Percentiles rank a stretch among this genome's conserved stretches.
Conservation (phyloP, 2,888 invertebrate species). For the Coleophora deauratella region DNA sequence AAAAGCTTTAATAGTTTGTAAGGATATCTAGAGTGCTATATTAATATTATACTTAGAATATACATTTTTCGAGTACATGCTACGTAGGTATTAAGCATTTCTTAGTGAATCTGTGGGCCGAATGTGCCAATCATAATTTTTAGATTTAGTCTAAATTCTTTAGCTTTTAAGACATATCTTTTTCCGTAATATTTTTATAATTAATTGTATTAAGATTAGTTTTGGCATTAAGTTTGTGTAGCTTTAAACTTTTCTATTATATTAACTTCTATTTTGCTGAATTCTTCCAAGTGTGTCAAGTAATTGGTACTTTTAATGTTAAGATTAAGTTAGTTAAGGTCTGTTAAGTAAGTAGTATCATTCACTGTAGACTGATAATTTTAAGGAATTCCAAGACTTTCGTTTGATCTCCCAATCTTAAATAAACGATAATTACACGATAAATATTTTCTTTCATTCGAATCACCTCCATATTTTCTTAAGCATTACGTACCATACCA, state of each 20-base stretch:
- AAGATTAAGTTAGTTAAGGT: constrained; percentile 19
- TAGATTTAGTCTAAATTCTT: constrained; percentile 6
- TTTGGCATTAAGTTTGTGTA: constrained; percentile 13
- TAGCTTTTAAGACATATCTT: constrained; percentile 8
- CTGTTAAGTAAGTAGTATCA: constrained; percentile 13
- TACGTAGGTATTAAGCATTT: neutral
- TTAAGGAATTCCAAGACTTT: constrained; percentile 67
- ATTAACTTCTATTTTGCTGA: constrained; percentile 25
- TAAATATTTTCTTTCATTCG: constrained; percentile 16
- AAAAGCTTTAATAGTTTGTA: constrained; percentile 54
- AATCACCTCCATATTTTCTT: constrained; percentile 1
- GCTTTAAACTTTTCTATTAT: constrained; percentile 2
- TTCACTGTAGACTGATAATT: constrained; percentile 50
- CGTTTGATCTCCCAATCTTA: constrained; percentile 69
- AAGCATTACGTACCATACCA: no score
- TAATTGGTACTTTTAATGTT: constrained; percentile 18
- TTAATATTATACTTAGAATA: no score
- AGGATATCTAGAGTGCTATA: constrained; percentile 9
- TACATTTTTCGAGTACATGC: no score
- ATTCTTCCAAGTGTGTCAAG: constrained; percentile 49
- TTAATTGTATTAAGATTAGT: no score
- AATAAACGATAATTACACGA: constrained; percentile 39
- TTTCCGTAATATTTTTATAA: neutral
- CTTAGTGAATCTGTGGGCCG: constrained; percentile 45
- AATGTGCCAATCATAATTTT: constrained; percentile 51